Percentiles rank a stretch among this genome's conserved stretches.
Conservation (phyloP, 2,113 vertebrate genomes). For the Chaenogobius annularis region DNA sequence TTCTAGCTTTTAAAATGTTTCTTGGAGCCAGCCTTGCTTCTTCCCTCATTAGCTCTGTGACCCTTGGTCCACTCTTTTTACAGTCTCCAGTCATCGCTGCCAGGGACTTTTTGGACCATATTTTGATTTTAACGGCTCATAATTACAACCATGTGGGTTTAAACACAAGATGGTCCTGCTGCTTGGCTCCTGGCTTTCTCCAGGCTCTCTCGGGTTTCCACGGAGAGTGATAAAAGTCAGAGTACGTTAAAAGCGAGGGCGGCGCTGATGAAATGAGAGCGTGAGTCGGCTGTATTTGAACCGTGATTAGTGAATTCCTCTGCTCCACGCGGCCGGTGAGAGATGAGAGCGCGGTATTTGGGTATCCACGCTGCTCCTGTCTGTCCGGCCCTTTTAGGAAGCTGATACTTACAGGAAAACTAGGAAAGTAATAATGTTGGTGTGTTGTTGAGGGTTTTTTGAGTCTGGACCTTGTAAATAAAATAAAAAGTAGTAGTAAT, state of each 20-base stretch:
- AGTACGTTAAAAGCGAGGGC: background rate
- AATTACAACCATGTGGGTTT: slow-evolving; percentile 9
- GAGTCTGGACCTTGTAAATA: too few species aligned
- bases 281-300: slow-evolving; percentile 17
- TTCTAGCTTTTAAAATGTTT: background rate
- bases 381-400: background rate
- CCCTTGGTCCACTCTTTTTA: slow-evolving; percentile 14
- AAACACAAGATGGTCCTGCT: background rate
- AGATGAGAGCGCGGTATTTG: slow-evolving; percentile 25
- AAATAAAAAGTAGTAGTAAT: too few species aligned
- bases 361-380: slow-evolving; percentile 7
- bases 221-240: background rate
- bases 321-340: slow-evolving; percentile 14
- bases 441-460: background rate
- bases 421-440: background rate
- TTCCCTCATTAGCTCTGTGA: slow-evolving; percentile 9
- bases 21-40: background rate
- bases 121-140: slow-evolving; percentile 9
- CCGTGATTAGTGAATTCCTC: slow-evolving; percentile 39
- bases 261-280: background rate
- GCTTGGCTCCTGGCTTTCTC: background rate
- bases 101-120: slow-evolving; percentile 9
- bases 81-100: background rate
- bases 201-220: background rate
- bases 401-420: background rate